These are phyloP conservation scores for Cyrtodaria siliqua DNA, from an alignment of 2,888 invertebrate species.

Conservation along the genomic window DNA sequence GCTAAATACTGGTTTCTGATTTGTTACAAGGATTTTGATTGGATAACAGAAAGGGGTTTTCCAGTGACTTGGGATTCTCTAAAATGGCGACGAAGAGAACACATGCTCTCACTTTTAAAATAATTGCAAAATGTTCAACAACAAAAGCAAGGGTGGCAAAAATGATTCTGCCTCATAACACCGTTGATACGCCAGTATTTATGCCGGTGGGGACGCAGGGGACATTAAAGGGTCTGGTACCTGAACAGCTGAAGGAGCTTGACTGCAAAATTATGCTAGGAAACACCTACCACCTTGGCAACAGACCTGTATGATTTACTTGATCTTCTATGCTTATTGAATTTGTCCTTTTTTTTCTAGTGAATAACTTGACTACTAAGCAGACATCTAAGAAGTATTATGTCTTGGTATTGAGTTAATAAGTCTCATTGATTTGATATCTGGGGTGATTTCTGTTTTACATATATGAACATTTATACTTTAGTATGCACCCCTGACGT, in stretches of 20 bases:
- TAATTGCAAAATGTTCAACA: constrained; percentile 92
- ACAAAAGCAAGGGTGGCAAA: constrained; percentile 93
- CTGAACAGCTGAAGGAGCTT: constrained; percentile 95
- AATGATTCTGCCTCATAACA: constrained; percentile 94
- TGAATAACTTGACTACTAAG: too few relatives aligned
- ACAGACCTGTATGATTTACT: constrained; percentile 91
- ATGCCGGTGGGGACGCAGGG: constrained; percentile 95
- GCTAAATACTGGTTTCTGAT: neutral
- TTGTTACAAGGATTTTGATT: constrained; percentile 2
- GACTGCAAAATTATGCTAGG: constrained; percentile 97
- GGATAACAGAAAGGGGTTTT: constrained; percentile 10
- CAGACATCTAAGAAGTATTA: too few relatives aligned
- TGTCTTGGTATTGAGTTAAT: too few relatives aligned
- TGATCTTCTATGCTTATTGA: too few relatives aligned
- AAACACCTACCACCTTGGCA: constrained; percentile 96
- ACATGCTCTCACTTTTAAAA: constrained; percentile 88
- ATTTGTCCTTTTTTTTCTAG: too few relatives aligned
- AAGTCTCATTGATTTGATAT: too few relatives aligned
- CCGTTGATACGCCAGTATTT: constrained; percentile 98
- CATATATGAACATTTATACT: too few relatives aligned
- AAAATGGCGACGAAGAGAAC: constrained; percentile 67
- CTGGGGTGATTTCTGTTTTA: too few relatives aligned
- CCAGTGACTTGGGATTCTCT: constrained; percentile 42
- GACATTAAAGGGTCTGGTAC: constrained; percentile 96
- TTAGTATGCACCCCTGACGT: too few relatives aligned